These are phyloP conservation scores for Scytalopus superciliaris DNA, from an alignment of 2,113 vertebrate species.

Conservation along the genomic window DNA sequence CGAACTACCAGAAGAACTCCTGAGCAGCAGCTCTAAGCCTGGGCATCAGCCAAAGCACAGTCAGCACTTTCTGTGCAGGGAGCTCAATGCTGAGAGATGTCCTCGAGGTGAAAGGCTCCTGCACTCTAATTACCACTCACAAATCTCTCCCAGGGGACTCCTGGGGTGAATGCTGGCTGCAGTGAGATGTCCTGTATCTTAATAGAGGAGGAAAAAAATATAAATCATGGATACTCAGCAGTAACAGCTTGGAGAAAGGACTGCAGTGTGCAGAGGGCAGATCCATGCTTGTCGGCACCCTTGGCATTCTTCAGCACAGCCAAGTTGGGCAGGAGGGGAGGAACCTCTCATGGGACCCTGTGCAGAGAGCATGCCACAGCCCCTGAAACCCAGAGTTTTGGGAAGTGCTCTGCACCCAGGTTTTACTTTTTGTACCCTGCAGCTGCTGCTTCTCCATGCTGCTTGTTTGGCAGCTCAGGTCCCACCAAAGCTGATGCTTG, in stretches of 20 bases:
- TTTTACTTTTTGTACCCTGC: not conserved
- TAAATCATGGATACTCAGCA: not conserved
- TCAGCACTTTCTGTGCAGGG: not conserved
- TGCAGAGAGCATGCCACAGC: not conserved
- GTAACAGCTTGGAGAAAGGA: not conserved
- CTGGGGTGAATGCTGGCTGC: not conserved
- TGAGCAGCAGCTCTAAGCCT: not conserved
- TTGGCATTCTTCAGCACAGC: not conserved
- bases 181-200: not conserved
- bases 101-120: conserved; percentile 34
- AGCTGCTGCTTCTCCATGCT: not conserved
- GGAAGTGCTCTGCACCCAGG: not conserved
- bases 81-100: not conserved
- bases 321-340: accelerated
- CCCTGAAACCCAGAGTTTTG: not conserved
- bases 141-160: not conserved
- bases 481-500: not conserved
- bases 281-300: accelerated
- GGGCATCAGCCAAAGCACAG: not conserved
- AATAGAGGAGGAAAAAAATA: accelerated
- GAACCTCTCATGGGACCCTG: accelerated
- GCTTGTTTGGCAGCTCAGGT: accelerated
- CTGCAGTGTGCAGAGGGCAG: not conserved
- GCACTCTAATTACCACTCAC: conserved; percentile 6
- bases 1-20: not conserved